These are phyloP conservation scores for Hylaeus anthracinus DNA, from an alignment of 1,140 invertebrate species.

Conservation along the genomic window DNA sequence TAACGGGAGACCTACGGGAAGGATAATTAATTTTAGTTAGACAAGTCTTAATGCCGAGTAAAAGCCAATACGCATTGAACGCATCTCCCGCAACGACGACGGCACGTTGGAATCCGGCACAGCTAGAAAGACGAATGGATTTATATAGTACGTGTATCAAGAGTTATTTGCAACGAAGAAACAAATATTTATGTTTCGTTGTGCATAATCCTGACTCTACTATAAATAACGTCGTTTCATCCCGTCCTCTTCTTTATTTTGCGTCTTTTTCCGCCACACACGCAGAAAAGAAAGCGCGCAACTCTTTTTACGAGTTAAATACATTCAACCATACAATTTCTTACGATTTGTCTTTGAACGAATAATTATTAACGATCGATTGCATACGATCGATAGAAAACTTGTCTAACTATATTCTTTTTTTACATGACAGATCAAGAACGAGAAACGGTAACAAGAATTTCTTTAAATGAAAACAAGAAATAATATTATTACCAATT, in stretches of 20 bases:
- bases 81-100: slow-evolving; percentile 49
- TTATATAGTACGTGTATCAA: slow-evolving; percentile 43
- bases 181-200: slow-evolving; percentile 36
- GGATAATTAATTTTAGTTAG: slow-evolving; percentile 68
- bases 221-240: slow-evolving; percentile 68
- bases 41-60: slow-evolving; percentile 50
- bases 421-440: not conserved
- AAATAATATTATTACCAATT: too few relatives aligned
- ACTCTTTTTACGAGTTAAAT: not conserved
- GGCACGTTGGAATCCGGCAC: slow-evolving; percentile 41
- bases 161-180: slow-evolving; percentile 29
- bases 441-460: too few relatives aligned
- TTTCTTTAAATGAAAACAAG: too few relatives aligned
- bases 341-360: not conserved
- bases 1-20: slow-evolving; percentile 41
- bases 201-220: slow-evolving; percentile 17
- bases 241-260: slow-evolving; percentile 19
- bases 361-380: not conserved
- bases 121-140: slow-evolving; percentile 42
- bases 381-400: not conserved
- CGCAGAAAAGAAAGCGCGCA: too few relatives aligned
- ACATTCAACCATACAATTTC: not conserved
- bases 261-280: not conserved
- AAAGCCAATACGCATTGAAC: slow-evolving; percentile 63
- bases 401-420: not conserved